phyloP scores from a whole-genome alignment of 2,113 vertebrate genomes.

The Notothenia rossii region DNA sequence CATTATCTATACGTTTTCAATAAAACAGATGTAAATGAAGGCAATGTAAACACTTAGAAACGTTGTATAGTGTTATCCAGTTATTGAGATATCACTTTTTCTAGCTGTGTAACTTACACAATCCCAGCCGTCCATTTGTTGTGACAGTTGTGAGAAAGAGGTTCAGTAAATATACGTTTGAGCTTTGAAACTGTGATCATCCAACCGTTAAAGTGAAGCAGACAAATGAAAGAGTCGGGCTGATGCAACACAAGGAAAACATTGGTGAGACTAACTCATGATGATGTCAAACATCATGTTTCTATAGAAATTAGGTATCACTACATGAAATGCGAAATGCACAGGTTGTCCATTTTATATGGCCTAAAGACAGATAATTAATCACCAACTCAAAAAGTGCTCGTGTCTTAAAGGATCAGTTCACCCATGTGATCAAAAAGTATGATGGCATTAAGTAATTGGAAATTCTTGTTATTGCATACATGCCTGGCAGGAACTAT shows the following conservation, averaged over 20 bases:
- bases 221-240: slow-evolving; percentile 62
- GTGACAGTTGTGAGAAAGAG: slow-evolving; percentile 45
- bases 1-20: not conserved
- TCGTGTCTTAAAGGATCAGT: not conserved
- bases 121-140: slow-evolving; percentile 41
- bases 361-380: slow-evolving; percentile 11
- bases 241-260: slow-evolving; percentile 81
- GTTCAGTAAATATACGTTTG: slow-evolving; percentile 63
- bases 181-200: slow-evolving; percentile 71
- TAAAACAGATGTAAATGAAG: not conserved
- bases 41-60: not conserved
- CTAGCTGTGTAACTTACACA: slow-evolving; percentile 34
- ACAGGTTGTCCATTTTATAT: slow-evolving; percentile 20
- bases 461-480: not conserved
- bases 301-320: slow-evolving; percentile 54
- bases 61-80: too few species aligned
- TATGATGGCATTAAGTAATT: not conserved
- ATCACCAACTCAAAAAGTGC: not conserved
- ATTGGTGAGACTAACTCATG: slow-evolving; percentile 35
- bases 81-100: slow-evolving; percentile 31
- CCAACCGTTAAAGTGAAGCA: slow-evolving; percentile 53
- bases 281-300: slow-evolving; percentile 57
- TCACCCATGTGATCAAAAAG: not conserved
- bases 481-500: not conserved
- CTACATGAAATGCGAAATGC: not conserved